Conservation (phyloP, 2,888 invertebrate species). For the Dexiosoma caninum region DNA sequence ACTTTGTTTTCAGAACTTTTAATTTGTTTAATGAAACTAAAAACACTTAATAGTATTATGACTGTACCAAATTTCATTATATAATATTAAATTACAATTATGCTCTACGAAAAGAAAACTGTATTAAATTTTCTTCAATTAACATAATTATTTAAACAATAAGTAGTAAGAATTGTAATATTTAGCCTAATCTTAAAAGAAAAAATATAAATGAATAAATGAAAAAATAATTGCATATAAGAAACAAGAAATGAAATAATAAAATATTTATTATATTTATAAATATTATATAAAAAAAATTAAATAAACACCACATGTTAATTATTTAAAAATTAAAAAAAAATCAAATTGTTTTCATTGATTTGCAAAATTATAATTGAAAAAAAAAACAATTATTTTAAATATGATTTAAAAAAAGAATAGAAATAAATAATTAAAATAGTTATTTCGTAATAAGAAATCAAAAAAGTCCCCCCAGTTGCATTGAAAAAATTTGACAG, state of each 20-base stretch:
- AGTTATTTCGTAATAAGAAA: not conserved
- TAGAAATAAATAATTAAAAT: too few relatives aligned
- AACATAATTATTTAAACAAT: conserved; percentile 33
- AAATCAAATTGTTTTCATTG: conserved; percentile 43
- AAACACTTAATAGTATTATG: conserved; percentile 64
- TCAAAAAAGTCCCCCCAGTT: too few relatives aligned
- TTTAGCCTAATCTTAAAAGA: conserved; percentile 50
- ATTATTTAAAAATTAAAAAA: conserved; percentile 42
- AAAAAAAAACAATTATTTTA: not conserved
- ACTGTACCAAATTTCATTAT: conserved; percentile 66
- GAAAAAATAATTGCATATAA: too few relatives aligned
- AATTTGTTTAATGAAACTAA: conserved; percentile 11
- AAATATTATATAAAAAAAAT: conserved; percentile 32
- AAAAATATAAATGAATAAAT: conserved; percentile 25
- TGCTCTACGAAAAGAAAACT: conserved; percentile 5
- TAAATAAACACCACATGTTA: conserved; percentile 43
- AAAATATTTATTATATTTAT: conserved; percentile 13
- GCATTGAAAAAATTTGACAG: too few relatives aligned
- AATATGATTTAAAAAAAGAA: not conserved
- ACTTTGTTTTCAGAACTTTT: conserved; percentile 12
- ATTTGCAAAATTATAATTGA: too few relatives aligned
- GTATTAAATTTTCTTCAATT: conserved; percentile 35
- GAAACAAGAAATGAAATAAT: conserved; percentile 4
- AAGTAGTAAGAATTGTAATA: conserved; percentile 65
- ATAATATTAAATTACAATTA: conserved; percentile 22